Percentiles rank a stretch among this genome's conserved stretches.
These are phyloP conservation scores for Mamestra brassicae DNA, from an alignment of 2,888 invertebrate genomes.

Conservation along the genomic window DNA sequence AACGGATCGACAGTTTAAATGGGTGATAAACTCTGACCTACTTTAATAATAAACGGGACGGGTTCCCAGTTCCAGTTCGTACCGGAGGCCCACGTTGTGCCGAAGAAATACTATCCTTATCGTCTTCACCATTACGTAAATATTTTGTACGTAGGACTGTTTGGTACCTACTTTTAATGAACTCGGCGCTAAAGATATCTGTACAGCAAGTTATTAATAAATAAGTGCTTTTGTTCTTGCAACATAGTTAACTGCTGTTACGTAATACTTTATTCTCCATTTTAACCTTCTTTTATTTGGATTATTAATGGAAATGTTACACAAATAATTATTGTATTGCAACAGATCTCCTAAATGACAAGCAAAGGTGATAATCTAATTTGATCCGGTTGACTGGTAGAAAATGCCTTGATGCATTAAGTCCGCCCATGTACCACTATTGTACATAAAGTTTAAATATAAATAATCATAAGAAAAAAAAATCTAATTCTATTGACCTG, in stretches of 20 bases:
- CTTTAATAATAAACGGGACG: conserved; percentile 60
- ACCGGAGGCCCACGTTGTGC: conserved; percentile 33
- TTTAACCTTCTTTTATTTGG: conserved; percentile 2
- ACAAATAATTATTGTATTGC: conserved; percentile 7
- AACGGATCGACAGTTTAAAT: conserved; percentile 42
- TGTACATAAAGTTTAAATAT: too few relatives aligned
- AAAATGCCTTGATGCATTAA: too few relatives aligned
- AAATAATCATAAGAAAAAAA: too few relatives aligned
- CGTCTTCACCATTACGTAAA: conserved; percentile 5
- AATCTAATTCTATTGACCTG: background rate
- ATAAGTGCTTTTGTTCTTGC: conserved; percentile 38
- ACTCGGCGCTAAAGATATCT: conserved; percentile 40
- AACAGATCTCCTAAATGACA: background rate
- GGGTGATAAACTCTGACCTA: conserved; percentile 63
- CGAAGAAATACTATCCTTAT: conserved; percentile 47
- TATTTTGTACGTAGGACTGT: background rate
- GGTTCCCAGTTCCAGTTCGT: conserved; percentile 50
- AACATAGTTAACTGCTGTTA: conserved; percentile 38
- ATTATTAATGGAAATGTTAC: background rate
- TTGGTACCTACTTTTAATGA: conserved; percentile 37
- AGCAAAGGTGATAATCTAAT: background rate
- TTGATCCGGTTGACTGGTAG: too few relatives aligned
- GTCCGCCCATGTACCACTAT: too few relatives aligned
- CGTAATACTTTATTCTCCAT: conserved; percentile 21
- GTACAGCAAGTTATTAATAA: conserved; percentile 30